Percentiles rank a stretch among this genome's conserved stretches.
phyloP scores from a whole-genome alignment of 2,888 invertebrate genomes.

The Rhagonycha lutea region DNA sequence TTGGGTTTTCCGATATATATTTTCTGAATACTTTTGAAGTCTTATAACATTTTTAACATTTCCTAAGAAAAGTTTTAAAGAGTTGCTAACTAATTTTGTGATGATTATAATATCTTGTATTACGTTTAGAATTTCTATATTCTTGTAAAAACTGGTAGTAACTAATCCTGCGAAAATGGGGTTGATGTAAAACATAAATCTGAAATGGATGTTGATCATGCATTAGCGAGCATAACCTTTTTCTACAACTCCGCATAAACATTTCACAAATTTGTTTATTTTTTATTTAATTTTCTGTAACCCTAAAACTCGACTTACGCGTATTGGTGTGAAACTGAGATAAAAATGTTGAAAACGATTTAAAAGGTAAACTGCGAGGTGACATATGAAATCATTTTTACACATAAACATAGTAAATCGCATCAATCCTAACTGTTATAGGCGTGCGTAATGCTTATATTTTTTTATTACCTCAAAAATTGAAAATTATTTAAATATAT shows the following conservation, averaged over 20 bases:
- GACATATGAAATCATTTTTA: background rate
- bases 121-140: too few relatives aligned
- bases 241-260: background rate
- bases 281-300: background rate
- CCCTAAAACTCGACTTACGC: background rate
- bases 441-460: background rate
- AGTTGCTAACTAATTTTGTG: too few relatives aligned
- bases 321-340: background rate
- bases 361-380: background rate
- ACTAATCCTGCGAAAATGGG: background rate
- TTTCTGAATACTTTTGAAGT: too few relatives aligned
- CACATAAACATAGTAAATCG: background rate
- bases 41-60: too few relatives aligned
- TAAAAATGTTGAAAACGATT: background rate
- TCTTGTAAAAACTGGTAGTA: background rate
- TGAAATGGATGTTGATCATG: background rate
- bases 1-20: too few relatives aligned
- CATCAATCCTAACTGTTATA: background rate
- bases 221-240: background rate
- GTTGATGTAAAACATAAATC: background rate
- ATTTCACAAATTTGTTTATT: background rate
- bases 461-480: conserved; percentile 2
- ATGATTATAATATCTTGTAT: too few relatives aligned
- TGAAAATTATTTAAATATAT: background rate
- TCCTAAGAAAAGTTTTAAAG: too few relatives aligned